Conservation (phyloP, 2,888 invertebrate species). For the Eilema caniola region DNA sequence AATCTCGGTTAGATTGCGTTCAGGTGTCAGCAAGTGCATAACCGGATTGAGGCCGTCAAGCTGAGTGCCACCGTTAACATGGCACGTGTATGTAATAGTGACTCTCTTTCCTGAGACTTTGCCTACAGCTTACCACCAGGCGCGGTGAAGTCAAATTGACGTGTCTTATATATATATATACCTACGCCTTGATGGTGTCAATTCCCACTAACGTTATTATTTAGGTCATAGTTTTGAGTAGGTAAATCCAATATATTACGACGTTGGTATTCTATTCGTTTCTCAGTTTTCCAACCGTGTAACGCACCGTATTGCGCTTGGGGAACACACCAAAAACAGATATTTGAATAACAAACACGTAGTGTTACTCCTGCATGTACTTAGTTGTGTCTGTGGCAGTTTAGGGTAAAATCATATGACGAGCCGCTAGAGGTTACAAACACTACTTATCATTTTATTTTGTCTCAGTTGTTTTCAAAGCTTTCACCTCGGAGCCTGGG, state of each 20-base stretch:
- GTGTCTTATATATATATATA: too few relatives aligned
- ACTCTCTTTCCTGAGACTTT: too few relatives aligned
- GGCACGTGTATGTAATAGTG: too few relatives aligned
- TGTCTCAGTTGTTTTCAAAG: neutral
- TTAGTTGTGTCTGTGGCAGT: neutral
- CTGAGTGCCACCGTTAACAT: too few relatives aligned
- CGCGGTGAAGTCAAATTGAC: too few relatives aligned
- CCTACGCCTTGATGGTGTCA: too few relatives aligned
- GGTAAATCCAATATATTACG: neutral
- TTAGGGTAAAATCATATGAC: neutral
- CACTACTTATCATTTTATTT: neutral
- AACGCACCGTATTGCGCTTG: neutral
- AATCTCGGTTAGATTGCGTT: too few relatives aligned
- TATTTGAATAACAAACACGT: conserved; percentile 7
- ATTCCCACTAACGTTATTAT: neutral
- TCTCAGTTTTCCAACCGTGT: neutral
- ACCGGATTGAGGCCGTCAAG: too few relatives aligned
- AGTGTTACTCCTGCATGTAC: neutral
- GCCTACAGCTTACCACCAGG: too few relatives aligned
- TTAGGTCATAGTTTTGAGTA: neutral
- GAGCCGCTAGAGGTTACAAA: neutral
- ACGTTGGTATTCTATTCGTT: conserved; percentile 1
- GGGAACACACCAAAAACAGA: neutral
- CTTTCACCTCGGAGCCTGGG: neutral
- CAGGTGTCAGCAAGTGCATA: too few relatives aligned